Conservation (phyloP, 2,888 invertebrate species). For the Deroplatys truncata region DNA sequence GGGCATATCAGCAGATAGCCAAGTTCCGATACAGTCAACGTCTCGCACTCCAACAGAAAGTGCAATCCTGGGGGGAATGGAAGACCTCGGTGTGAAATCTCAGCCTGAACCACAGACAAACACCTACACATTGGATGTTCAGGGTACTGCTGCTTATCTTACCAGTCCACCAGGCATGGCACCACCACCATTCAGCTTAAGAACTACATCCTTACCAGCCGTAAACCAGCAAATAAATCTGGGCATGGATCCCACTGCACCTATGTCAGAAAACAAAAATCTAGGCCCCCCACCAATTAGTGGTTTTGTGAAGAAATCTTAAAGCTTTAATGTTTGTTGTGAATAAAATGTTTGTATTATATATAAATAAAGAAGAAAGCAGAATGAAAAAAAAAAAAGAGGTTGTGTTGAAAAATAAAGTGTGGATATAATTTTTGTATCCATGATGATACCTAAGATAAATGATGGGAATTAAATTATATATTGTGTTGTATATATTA, state of each 20-base stretch:
- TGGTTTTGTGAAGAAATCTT: constrained; percentile 50
- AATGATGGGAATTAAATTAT: neutral
- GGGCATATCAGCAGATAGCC: constrained; percentile 71
- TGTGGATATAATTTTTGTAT: neutral
- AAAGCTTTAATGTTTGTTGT: neutral
- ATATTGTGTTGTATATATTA: neutral
- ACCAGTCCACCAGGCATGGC: neutral
- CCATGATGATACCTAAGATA: neutral
- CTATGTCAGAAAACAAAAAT: constrained; percentile 41
- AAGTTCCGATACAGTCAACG: constrained; percentile 50
- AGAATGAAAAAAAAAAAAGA: neutral
- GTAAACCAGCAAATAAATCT: constrained; percentile 20
- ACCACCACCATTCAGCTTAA: neutral
- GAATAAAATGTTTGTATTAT: neutral
- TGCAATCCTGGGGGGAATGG: neutral
- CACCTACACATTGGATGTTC: constrained; percentile 40
- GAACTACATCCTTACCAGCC: neutral
- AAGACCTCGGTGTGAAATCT: neutral
- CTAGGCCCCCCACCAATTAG: constrained; percentile 54
- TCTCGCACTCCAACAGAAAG: neutral
- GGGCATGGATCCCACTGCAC: constrained; percentile 51
- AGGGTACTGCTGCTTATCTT: neutral
- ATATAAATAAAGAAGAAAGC: neutral
- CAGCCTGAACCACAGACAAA: neutral
- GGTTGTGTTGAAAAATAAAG: neutral